A percentile compares a stretch with the other conserved stretches of the same genome.
Conservation (phyloP, 2,797 vertebrate species). For the Hephaestus fuliginosus region DNA sequence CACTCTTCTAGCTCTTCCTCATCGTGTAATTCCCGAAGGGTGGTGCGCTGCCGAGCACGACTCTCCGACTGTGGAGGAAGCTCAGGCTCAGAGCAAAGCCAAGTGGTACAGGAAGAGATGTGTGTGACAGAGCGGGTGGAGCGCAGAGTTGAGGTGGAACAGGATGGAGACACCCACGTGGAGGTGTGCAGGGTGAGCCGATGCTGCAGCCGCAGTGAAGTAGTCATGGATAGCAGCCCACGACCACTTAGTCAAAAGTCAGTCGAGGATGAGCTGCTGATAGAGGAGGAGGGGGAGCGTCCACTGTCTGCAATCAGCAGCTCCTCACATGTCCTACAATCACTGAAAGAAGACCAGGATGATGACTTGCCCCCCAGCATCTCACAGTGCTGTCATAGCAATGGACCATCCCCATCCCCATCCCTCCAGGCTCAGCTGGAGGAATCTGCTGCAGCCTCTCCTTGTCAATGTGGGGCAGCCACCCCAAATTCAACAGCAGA, state of each 20-base stretch:
- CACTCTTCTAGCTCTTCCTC: slow-evolving; percentile 84
- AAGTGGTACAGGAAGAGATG: slow-evolving; percentile 75
- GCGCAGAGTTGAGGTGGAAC: slow-evolving; percentile 75
- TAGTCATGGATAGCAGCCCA: slow-evolving; percentile 68
- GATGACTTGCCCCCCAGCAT: slow-evolving; percentile 80
- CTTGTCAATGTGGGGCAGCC: slow-evolving; percentile 56
- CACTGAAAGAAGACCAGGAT: slow-evolving; percentile 82
- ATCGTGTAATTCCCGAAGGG: slow-evolving; percentile 78
- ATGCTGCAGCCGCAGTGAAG: slow-evolving; percentile 82
- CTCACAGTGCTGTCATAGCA: slow-evolving; percentile 80
- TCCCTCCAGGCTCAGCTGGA: slow-evolving; percentile 38
- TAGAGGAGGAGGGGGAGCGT: slow-evolving; percentile 62
- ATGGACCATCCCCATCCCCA: slow-evolving; percentile 63
- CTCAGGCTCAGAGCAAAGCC: slow-evolving; percentile 60
- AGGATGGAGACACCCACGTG: slow-evolving; percentile 72
- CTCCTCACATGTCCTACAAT: slow-evolving; percentile 79
- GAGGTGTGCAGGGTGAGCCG: slow-evolving; percentile 82
- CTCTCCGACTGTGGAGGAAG: slow-evolving; percentile 51
- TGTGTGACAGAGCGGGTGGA: slow-evolving; percentile 78
- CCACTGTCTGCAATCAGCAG: slow-evolving; percentile 73
- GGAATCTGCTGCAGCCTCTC: slow-evolving; percentile 52
- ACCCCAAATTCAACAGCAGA: slow-evolving; percentile 42
- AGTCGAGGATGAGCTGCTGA: slow-evolving; percentile 61
- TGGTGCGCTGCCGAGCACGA: slow-evolving; percentile 71
- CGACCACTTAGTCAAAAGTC: slow-evolving; percentile 67